Percentiles rank a stretch among this genome's conserved stretches.
These are phyloP conservation scores for Ridgeia piscesae DNA, from an alignment of 1,140 invertebrate species.

Conservation along the genomic window DNA sequence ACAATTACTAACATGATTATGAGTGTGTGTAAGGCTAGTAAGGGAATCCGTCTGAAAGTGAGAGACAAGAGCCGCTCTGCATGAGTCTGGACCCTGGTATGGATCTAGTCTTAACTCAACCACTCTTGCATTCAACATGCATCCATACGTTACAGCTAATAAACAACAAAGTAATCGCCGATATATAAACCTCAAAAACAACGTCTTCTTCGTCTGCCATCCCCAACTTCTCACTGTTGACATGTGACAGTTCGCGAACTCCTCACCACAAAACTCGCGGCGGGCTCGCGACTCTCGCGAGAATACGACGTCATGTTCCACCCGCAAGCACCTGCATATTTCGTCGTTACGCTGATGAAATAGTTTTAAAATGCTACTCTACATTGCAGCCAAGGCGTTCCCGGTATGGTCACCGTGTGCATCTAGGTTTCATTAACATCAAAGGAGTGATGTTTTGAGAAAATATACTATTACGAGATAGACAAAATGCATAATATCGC, in stretches of 20 bases:
- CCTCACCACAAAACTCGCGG: not conserved
- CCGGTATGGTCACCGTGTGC: not conserved
- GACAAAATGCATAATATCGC: not conserved
- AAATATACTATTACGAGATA: not conserved
- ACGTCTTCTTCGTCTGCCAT: not conserved
- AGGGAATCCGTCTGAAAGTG: no score
- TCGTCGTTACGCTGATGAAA: not conserved
- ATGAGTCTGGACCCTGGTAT: no score
- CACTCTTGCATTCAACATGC: not conserved
- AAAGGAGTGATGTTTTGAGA: not conserved
- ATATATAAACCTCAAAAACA: not conserved
- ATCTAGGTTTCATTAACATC: not conserved
- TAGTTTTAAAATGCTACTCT: not conserved
- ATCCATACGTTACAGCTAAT: not conserved
- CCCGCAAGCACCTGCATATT: not conserved
- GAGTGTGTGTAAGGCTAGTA: no score
- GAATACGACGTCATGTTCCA: not conserved
- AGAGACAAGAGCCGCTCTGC: no score
- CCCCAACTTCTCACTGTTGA: not conserved
- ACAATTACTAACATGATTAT: no score
- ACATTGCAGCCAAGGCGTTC: not conserved
- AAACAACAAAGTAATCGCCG: not conserved
- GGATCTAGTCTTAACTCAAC: not conserved
- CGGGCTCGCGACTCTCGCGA: not conserved
- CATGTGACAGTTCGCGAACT: not conserved